Evolutionary conservation across 1,140 invertebrate species (phyloP), one percentile per base, ranked within the genome.

Genomic region (Drosophila auraria): DNA sequence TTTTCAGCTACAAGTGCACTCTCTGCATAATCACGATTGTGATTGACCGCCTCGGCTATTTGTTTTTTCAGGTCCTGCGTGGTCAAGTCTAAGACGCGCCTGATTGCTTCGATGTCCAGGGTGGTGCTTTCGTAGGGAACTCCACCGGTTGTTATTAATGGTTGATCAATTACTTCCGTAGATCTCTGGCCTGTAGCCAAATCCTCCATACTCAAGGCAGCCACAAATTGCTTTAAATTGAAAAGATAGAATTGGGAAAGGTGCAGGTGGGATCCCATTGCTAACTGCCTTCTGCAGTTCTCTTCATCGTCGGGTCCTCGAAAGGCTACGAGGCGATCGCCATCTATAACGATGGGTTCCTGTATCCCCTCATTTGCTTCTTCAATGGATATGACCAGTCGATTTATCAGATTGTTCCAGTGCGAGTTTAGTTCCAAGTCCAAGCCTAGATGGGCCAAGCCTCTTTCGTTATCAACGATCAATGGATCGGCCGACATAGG

Each of bases 141-240:
- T 2, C 84, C 84, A 1, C 81, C 81, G 0, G 84, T 89, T 20
- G 86, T 89, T 14, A 89, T 42, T 17, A 89, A 27, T 5, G 61
- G 51, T 2, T 78, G 69, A 53, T 73, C 54, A 15, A 80, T 62
- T 1, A 84, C 40, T 11, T 69, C 54, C 44, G 40, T 17, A 0
- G 66, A 56, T 53, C 12, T 53, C 3, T 27, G 42, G 1, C 62
- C 74, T 0, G 66, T 63, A 8, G 68, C 45, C 9, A 76, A 36
- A 11, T 75, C 38, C 14, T 89, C 81, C 54, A 89, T 36, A 14
- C 38, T 7, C 9, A 65, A 49, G 3, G 57, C 51, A 15, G 56
- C 57, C 20, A 84, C 66, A 17, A 89, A 66, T 36, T 84, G 73
- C 2, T 63, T 51, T 3, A 89, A 42, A 36, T 69, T 78, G 23